These are phyloP conservation scores for Riptortus pedestris DNA, from an alignment of 1,140 invertebrate genomes.

Conservation along the genomic window DNA sequence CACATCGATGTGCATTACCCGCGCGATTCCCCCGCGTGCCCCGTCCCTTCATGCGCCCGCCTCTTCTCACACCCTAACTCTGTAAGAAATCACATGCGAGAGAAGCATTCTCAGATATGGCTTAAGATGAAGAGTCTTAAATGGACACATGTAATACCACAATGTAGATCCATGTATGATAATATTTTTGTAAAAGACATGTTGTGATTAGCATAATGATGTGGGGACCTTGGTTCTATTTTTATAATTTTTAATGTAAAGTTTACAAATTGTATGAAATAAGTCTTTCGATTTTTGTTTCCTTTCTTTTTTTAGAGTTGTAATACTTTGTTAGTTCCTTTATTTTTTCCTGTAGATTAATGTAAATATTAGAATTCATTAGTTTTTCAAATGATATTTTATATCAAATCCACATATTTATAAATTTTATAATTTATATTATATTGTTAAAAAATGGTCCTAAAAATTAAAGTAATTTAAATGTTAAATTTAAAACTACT, in stretches of 20 bases:
- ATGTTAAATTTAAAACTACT: too few species aligned
- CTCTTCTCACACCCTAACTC: constrained; percentile 70
- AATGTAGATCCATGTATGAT: constrained; percentile 9
- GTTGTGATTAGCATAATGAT: constrained; percentile 4
- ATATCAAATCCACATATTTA: neutral
- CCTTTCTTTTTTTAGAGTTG: too few species aligned
- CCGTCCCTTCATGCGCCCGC: constrained; percentile 58
- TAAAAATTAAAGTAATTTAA: too few species aligned
- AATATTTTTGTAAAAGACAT: constrained; percentile 17
- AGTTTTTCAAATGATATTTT: too few species aligned
- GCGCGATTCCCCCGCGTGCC: constrained; percentile 65
- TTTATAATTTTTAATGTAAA: constrained; percentile 2
- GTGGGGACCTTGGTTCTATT: constrained; percentile 8
- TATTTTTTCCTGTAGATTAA: neutral
- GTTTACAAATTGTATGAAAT: neutral
- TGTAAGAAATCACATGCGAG: constrained; percentile 70
- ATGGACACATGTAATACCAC: constrained; percentile 42
- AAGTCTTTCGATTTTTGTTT: neutral
- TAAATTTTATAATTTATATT: neutral
- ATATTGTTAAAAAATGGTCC: too few species aligned
- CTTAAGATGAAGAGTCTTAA: constrained; percentile 69
- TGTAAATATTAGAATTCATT: neutral
- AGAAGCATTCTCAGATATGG: constrained; percentile 67
- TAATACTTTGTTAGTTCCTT: too few species aligned
- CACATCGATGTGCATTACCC: constrained; percentile 72